These are phyloP conservation scores for Coboldia fuscipes DNA, from an alignment of 1,140 invertebrate genomes.

Conservation along the genomic window DNA sequence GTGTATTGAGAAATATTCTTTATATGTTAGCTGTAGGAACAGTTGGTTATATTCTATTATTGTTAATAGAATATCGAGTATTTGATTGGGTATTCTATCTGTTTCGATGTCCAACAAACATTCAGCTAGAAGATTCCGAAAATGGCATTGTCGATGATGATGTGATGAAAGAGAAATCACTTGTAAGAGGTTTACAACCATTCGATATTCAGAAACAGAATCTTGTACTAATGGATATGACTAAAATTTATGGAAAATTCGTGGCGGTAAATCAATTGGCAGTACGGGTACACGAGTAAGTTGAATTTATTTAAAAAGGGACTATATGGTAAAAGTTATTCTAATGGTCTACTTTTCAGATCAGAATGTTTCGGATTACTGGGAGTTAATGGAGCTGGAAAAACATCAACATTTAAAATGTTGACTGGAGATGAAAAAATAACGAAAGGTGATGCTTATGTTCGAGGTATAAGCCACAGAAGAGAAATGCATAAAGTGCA, in stretches of 20 bases:
- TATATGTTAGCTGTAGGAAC: conserved; percentile 7
- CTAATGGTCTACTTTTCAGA: conserved; percentile 16
- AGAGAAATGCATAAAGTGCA: conserved; percentile 29
- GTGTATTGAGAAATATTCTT: conserved; percentile 9
- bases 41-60: conserved; percentile 5
- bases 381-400: conserved; percentile 68
- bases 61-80: not conserved
- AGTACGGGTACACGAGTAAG: conserved; percentile 25
- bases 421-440: conserved; percentile 60
- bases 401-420: conserved; percentile 79
- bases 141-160: conserved; percentile 15
- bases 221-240: conserved; percentile 26
- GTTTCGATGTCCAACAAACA: not conserved
- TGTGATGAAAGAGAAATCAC: conserved; percentile 20
- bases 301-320: conserved; percentile 4
- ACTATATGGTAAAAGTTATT: not conserved
- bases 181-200: conserved; percentile 10
- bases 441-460: conserved; percentile 24
- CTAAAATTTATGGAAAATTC: conserved; percentile 39
- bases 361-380: conserved; percentile 76
- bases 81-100: not conserved
- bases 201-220: conserved; percentile 10
- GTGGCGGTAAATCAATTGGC: conserved; percentile 45
- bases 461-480: conserved; percentile 28
- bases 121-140: not conserved